Base-by-base conservation (phyloP, 2,888 invertebrate genomes). In the Microctonus hyperodae region DNA sequence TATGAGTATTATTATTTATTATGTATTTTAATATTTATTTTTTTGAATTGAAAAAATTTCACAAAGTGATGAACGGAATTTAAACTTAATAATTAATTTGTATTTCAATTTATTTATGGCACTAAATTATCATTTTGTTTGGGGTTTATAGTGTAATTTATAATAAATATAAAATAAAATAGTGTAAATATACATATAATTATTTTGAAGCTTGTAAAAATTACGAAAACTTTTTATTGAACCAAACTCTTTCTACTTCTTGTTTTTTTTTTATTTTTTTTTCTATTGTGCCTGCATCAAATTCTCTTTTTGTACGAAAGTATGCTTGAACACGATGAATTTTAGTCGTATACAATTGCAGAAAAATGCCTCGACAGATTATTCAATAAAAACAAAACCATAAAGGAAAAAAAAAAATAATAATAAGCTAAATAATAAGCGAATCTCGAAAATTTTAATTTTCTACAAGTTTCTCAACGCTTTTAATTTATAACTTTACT, bases 181-280 rank as follows among this genome's bases (percentile, higher is more conserved):
- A 31, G 31, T 37, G 13, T 13, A 37, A n/a, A n/a, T n/a, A n/a
- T n/a, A n/a, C n/a, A n/a, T n/a, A n/a, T n/a, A n/a, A n/a, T n/a
- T n/a, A n/a, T n/a, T n/a, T n/a, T n/a, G n/a, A n/a, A n/a, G n/a
- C 20, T 50, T 23, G 23, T 10, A 50, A 40, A n/a, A n/a, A 59
- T 55, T 35, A 50, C 61, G 50, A 11, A 40, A 65, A 60, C 40
- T 65, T 59, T 60, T 40, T 60, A 55, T 60, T 60, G 25, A 31
- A 44, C 53, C 51, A 9, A 37, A 16, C 28, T 4, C 9, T 25
- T 25, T 51, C 23, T 22, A 50, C 20, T 22, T 51, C 10, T 23
- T 20, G 33, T 58, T 6, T 23, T 9, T 5, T 13, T 37, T n/a
- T 37, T 16, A 35, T 35, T 35, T 37, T 31, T 16, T 22, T 35